phyloP scores from a whole-genome alignment of 2,797 vertebrate species.

The Rhyacichthys aspro region DNA sequence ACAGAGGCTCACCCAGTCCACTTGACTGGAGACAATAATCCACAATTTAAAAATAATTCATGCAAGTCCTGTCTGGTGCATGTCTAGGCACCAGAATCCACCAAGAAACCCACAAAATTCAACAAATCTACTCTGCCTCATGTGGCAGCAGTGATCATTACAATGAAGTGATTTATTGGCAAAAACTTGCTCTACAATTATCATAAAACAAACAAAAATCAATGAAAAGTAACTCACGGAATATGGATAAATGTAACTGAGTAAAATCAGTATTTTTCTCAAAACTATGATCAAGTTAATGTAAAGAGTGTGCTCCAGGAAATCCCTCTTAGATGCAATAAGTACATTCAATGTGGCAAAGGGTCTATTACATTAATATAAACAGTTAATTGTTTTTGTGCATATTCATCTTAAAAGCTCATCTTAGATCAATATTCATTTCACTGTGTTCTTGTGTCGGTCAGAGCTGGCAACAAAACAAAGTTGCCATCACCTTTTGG shows the following conservation, averaged over 20 bases:
- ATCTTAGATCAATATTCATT: conserved; percentile 9
- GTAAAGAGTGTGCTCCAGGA: background rate
- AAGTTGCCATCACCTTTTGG: conserved; percentile 46
- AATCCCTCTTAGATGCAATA: background rate
- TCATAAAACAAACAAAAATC: too few relatives aligned
- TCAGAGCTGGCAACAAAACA: conserved; percentile 21
- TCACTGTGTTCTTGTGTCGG: conserved; percentile 12
- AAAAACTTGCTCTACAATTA: too few relatives aligned
- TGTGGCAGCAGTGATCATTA: background rate
- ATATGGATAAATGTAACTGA: background rate
- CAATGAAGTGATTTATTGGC: too few relatives aligned
- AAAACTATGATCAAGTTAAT: background rate
- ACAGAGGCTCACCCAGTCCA: conserved; percentile 24
- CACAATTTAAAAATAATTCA: conserved; percentile 21
- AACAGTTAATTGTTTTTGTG: conserved; percentile 1
- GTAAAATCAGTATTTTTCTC: background rate
- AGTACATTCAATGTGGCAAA: background rate
- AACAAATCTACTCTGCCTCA: too few relatives aligned
- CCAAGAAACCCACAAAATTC: too few relatives aligned
- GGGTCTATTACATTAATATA: conserved; percentile 1
- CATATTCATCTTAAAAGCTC: background rate
- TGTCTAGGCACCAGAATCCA: conserved; percentile 2
- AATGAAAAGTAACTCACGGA: too few relatives aligned
- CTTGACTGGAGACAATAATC: conserved; percentile 22
- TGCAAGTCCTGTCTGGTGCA: conserved; percentile 5